Percentiles rank a stretch among this genome's conserved stretches.
Evolutionary conservation across 2,113 vertebrate species (phyloP).

Genomic region (Microtus pennsylvanicus): DNA sequence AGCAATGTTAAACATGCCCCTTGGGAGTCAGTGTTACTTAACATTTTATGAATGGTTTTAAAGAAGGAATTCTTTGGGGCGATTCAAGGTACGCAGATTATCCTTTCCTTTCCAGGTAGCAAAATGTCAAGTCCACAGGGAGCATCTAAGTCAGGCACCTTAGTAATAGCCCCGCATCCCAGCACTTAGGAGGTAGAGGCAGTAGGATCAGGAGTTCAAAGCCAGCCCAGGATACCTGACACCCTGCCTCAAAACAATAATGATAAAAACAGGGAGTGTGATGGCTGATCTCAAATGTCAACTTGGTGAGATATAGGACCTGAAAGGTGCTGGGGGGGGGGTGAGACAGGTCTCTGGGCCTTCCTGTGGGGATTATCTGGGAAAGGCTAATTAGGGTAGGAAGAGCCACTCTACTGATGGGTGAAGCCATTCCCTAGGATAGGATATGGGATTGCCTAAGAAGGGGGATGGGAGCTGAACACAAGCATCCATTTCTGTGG

Average conservation of each 20-base stretch:
- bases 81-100: slow-evolving; percentile 6
- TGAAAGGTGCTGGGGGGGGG: too few species aligned
- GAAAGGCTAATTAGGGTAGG: not conserved
- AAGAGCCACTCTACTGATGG: not conserved
- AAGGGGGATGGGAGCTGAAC: not conserved
- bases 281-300: not conserved
- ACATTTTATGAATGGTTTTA: slow-evolving; percentile 30
- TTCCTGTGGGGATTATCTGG: too few species aligned
- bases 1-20: not conserved
- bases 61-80: slow-evolving; percentile 45
- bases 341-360: not conserved
- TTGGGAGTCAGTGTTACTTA: slow-evolving; percentile 33
- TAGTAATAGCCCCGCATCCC: not conserved
- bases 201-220: not conserved
- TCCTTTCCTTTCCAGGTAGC: slow-evolving; percentile 37
- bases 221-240: not conserved
- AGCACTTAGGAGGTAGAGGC: not conserved
- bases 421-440: not conserved
- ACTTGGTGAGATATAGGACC: not conserved
- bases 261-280: not conserved
- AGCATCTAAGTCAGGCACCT: not conserved
- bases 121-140: slow-evolving; percentile 60
- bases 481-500: not conserved
- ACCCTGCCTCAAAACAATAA: not conserved
- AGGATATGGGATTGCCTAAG: not conserved